Evolutionary conservation across 2,113 vertebrate genomes (phyloP), one percentile per base, ranked within the genome.

Genomic region (Brevimyrus niger): DNA sequence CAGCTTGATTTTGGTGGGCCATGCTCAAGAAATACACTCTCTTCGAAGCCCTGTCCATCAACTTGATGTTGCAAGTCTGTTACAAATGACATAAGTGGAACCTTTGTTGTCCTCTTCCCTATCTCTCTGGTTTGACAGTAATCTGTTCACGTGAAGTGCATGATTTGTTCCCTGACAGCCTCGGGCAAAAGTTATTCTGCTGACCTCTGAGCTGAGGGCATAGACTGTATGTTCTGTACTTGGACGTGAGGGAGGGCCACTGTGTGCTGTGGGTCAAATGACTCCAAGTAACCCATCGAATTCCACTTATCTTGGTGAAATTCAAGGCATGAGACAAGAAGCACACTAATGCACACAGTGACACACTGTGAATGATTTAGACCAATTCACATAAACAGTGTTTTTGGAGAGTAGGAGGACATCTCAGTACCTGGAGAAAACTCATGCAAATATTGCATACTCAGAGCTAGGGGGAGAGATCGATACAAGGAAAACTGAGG

Each of bases 131-230:
- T 87, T 86, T 38, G 85, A 31, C 9, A 87, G 13, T 27, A 86
- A 53, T 87, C 50, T 53, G 85, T 53, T 35, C 85, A 53, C 85
- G 50, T 87, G 85, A 87, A 87, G 23, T 31, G n/a, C 85, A 53
- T 53, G 85, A 87, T 87, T 51, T 55, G 50, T 10, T 84, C 23
- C 48, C 27, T 53, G 85, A 19, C 50, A 55, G 15, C 85, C n/a
- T 23, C 53, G 85, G 85, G 85, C 85, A 87, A 87, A 87, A 87
- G 85, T 87, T 87, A 31, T 51, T 53, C 21, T 47, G 50, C 50
- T 87, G 85, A 53, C 46, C 85, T 87, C 85, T 53, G 85, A 87
- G 15, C 85, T 87, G 50, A 55, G 85, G 50, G 31, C 21, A 35
- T 53, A 51, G 27, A 53, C 85, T 87, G 50, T 7, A 87, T 53